Evolutionary conservation across 2,888 invertebrate genomes (phyloP).

Genomic region (Azorinus chamasolen): DNA sequence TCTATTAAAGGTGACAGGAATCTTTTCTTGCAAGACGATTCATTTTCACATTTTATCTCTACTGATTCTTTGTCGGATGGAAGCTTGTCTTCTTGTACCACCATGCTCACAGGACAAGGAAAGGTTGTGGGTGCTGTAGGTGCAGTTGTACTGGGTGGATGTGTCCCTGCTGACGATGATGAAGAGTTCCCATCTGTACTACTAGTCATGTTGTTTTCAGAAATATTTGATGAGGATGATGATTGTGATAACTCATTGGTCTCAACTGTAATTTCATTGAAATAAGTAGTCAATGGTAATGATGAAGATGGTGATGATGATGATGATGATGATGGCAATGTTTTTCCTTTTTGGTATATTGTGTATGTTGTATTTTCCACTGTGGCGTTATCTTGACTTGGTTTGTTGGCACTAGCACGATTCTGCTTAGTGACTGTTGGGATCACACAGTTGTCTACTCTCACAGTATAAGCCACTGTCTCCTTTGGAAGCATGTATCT

Average conservation of each 20-base stretch:
- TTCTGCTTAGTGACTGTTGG: not conserved
- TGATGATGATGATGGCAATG: conserved; percentile 4
- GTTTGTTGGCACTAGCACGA: not conserved
- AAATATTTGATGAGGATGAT: not conserved
- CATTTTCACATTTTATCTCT: conserved; percentile 15
- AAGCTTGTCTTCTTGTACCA: not conserved
- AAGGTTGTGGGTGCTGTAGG: not conserved
- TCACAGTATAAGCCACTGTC: conserved; percentile 46
- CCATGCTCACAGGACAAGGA: not conserved
- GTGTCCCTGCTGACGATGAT: not conserved
- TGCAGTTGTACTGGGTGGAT: not conserved
- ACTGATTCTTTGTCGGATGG: not conserved
- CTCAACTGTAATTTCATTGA: not conserved
- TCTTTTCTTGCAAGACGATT: conserved; percentile 31
- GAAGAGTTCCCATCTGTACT: too few relatives aligned
- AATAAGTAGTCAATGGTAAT: not conserved
- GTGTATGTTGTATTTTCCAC: not conserved
- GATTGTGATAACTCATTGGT: not conserved
- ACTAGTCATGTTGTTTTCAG: not conserved
- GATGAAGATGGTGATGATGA: conserved; percentile 14
- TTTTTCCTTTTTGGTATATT: not conserved
- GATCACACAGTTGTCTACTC: conserved; percentile 49
- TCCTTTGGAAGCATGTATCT: conserved; percentile 62
- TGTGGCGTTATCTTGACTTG: not conserved
- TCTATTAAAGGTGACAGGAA: conserved; percentile 51